Base-by-base conservation (phyloP, 2,113 vertebrate genomes). In the Eurypyga helias region DNA sequence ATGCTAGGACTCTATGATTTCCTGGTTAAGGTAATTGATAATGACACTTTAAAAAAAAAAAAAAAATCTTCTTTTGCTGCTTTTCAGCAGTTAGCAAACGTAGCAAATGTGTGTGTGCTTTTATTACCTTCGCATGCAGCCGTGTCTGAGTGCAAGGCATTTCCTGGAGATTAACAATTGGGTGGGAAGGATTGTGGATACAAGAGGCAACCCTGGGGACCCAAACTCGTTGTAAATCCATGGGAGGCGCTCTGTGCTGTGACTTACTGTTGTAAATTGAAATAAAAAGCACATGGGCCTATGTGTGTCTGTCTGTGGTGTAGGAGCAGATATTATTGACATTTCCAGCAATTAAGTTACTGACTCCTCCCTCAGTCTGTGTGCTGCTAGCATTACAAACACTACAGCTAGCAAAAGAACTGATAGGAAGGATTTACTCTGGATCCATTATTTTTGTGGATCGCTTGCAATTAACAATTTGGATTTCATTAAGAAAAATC, bases 121-220 rank as follows among this genome's bases (percentile, higher is more conserved):
- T 86, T 76, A 75, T 75, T 84, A 29, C 12, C 10, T 17, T 34
- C 36, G 9, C 23, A 31, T 46, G 38, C 33, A 73, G 52, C 77
- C 38, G 0, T n/a, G 34, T 87, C 25, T 64, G 75, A 77, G 73
- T 21, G 70, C 45, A 66, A 79, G 67, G 82, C 78, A 49, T 91
- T 96, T 85, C 82, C 90, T 90, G 87, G 58, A 72, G 78, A 75
- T 92, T 6, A 96, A 28, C 29, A 62, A 15, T 62, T 78, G 69
- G 34, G 18, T 67, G 89, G 72, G 61, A 87, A 85, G 60, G 58
- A 51, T 11, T 93, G 67, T 78, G 90, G 54, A 28, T 83, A 17
- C 49, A 24, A 61, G 38, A 79, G 41, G 16, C 84, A 89, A 77
- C 81, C 57, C 45, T 72, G 46, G 72, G 7, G 21, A 58, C n/a